Evolutionary conservation across 2,797 vertebrate genomes (phyloP).

Genomic region (Microcaecilia unicolor): DNA sequence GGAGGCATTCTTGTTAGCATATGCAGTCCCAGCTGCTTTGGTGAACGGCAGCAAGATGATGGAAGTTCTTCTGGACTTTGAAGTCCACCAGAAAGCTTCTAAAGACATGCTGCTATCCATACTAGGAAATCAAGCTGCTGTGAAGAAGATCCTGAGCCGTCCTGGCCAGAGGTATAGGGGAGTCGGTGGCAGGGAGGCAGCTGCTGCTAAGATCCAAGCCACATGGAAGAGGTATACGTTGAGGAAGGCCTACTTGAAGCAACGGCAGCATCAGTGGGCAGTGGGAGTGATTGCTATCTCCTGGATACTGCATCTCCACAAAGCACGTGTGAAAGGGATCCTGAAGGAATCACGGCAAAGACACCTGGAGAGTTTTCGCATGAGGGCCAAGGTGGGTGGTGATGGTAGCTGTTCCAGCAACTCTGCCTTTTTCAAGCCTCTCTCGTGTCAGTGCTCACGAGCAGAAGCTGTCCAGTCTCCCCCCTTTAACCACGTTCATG

Average conservation of each 20-base stretch:
- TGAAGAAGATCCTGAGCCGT: slow-evolving; percentile 37
- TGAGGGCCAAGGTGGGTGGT: slow-evolving; percentile 71
- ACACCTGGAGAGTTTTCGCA: slow-evolving; percentile 76
- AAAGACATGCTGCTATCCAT: slow-evolving; percentile 43
- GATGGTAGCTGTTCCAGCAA: slow-evolving; percentile 43
- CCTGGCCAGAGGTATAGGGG: slow-evolving; percentile 68
- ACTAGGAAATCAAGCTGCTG: slow-evolving; percentile 50
- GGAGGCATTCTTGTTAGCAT: slow-evolving; percentile 56
- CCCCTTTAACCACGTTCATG: slow-evolving; percentile 14
- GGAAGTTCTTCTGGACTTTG: slow-evolving; percentile 33
- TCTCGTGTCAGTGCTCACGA: slow-evolving; percentile 27
- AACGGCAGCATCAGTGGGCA: slow-evolving; percentile 60
- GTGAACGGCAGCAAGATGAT: slow-evolving; percentile 46
- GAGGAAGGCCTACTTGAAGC: slow-evolving; percentile 41
- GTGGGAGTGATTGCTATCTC: slow-evolving; percentile 52
- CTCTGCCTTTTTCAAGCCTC: slow-evolving; percentile 33
- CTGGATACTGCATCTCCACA: slow-evolving; percentile 55
- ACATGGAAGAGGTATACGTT: slow-evolving; percentile 54
- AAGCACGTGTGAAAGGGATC: slow-evolving; percentile 43
- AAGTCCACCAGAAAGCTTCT: slow-evolving; percentile 31
- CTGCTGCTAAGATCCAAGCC: slow-evolving; percentile 60
- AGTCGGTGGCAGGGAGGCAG: slow-evolving; percentile 42
- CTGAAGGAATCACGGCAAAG: slow-evolving; percentile 58
- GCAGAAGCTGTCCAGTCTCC: slow-evolving; percentile 14
- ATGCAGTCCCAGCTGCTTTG: slow-evolving; percentile 54